Evolutionary conservation across 1,140 invertebrate genomes (phyloP), one percentile per base, ranked within the genome.

Genomic region (Drosophila cardini): DNA sequence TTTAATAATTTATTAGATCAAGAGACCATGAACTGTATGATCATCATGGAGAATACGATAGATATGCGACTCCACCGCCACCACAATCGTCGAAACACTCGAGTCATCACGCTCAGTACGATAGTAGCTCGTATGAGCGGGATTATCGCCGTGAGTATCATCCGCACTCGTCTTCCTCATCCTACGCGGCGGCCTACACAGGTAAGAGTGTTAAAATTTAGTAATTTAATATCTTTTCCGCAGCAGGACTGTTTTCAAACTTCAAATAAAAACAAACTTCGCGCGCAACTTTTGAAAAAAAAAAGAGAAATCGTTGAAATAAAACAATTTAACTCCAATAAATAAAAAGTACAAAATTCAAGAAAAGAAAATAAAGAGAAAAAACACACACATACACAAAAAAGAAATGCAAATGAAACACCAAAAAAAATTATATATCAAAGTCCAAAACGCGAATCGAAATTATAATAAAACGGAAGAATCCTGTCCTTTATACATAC

Each of bases 61-160:
- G 90, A 3, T 91, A 91, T 67, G 89, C 85, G 9, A 91, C 84
- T 6, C 83, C 83, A 9, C 79, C 84, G 15, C 90, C 90, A 56
- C 86, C 90, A 7, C 86, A 86, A 30, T 78, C 90, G 11, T 76
- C 90, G 2, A 91, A 91, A 62, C 90, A 91, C 67, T 91, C 90
- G 30, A 91, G 84, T 53, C 90, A 91, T 69, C 84, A 89, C 55
- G 90, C 87, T 21, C 87, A 91, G 58, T 90, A 91, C 53, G 85
- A 90, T 45, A 89, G 87, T 18, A 80, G 75, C 53, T 91, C 90
- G 18, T 91, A 91, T 42, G 90, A 91, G 65, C 87, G 90, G 11
- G 90, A 91, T 63, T 91, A 91, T 50, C 73, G 90, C 43, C 87
- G 90, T 71, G 90, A 91, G 73, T 91, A 91, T 76, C 90, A 91